Percentiles rank a stretch among this genome's conserved stretches.
These are phyloP conservation scores for Tanytarsus gracilentus DNA, from an alignment of 2,888 invertebrate species.

Conservation along the genomic window DNA sequence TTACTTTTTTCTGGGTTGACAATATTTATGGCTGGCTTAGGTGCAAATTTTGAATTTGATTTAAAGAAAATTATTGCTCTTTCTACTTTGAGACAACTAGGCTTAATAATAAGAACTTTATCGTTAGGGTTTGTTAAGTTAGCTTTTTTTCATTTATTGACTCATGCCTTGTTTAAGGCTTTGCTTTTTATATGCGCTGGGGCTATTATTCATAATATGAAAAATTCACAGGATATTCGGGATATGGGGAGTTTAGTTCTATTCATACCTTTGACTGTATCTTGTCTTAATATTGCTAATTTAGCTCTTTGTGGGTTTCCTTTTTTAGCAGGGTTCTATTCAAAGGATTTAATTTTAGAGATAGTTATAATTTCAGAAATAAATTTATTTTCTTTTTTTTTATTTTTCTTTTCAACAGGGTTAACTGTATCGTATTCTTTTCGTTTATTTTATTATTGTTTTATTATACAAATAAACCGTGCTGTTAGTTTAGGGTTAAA, in stretches of 20 bases:
- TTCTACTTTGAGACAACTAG: slow-evolving; percentile 66
- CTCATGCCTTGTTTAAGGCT: slow-evolving; percentile 68
- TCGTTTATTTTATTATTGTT: slow-evolving; percentile 50
- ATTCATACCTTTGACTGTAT: slow-evolving; percentile 47
- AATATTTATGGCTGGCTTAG: slow-evolving; percentile 52
- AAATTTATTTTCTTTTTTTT: slow-evolving; percentile 48
- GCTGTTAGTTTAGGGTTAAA: slow-evolving; percentile 44
- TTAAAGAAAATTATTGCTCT: slow-evolving; percentile 71
- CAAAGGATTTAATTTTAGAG: slow-evolving; percentile 55
- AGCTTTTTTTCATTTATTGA: slow-evolving; percentile 63
- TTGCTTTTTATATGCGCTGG: slow-evolving; percentile 65
- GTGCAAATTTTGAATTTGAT: slow-evolving; percentile 58
- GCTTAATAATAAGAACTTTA: slow-evolving; percentile 60
- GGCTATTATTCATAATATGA: slow-evolving; percentile 55
- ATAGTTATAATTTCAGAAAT: slow-evolving; percentile 46
- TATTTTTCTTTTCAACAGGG: slow-evolving; percentile 50
- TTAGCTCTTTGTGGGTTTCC: slow-evolving; percentile 55
- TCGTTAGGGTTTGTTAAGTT: slow-evolving; percentile 48
- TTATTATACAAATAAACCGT: slow-evolving; percentile 47
- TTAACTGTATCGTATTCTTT: slow-evolving; percentile 51
- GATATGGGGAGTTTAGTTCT: slow-evolving; percentile 46
- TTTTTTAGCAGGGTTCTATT: slow-evolving; percentile 58
- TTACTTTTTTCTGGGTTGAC: slow-evolving; percentile 50
- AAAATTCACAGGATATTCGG: slow-evolving; percentile 60
- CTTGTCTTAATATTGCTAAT: slow-evolving; percentile 51